Conservation (phyloP, 1,140 invertebrate genomes). For the Drosophila micromelanica region DNA sequence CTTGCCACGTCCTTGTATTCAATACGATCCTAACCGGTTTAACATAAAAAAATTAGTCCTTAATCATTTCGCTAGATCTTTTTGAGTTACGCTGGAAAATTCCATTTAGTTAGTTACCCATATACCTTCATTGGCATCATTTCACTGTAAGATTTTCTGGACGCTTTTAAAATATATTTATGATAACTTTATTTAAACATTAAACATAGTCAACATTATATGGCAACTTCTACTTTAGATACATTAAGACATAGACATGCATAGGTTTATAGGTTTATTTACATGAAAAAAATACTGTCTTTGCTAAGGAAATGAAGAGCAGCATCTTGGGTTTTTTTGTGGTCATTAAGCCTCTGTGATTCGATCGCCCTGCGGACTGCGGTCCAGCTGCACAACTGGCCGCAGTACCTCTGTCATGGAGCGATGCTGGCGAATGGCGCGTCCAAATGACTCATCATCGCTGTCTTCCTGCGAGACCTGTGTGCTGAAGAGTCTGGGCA, state of each 20-base stretch:
- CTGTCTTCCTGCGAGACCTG: conserved; percentile 54
- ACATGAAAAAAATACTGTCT: conserved; percentile 74
- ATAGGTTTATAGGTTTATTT: conserved; percentile 36
- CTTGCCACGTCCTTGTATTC: too few relatives aligned
- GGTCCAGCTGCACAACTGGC: conserved; percentile 22
- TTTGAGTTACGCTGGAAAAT: too few relatives aligned
- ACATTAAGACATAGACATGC: conserved; percentile 18
- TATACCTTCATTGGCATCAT: too few relatives aligned
- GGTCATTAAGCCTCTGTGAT: conserved; percentile 56
- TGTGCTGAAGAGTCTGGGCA: conserved; percentile 61
- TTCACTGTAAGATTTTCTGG: too few relatives aligned
- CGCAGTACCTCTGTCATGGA: conserved; percentile 65
- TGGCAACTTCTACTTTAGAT: conserved; percentile 56
- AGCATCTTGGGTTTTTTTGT: conserved; percentile 19
- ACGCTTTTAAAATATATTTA: conserved; percentile 3
- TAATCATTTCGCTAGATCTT: too few relatives aligned
- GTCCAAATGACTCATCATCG: conserved; percentile 54
- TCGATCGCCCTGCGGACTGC: conserved; percentile 15
- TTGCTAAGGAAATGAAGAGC: conserved; percentile 61
- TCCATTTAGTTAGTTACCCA: too few relatives aligned
- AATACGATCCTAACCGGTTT: too few relatives aligned
- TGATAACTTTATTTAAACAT: conserved; percentile 49
- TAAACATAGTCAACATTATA: conserved; percentile 61
- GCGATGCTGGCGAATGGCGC: conserved; percentile 68
- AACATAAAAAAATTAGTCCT: too few relatives aligned